Percentiles rank a stretch among this genome's conserved stretches.
Conservation (phyloP, 2,888 invertebrate genomes). For the Eupelmus urozonus region DNA sequence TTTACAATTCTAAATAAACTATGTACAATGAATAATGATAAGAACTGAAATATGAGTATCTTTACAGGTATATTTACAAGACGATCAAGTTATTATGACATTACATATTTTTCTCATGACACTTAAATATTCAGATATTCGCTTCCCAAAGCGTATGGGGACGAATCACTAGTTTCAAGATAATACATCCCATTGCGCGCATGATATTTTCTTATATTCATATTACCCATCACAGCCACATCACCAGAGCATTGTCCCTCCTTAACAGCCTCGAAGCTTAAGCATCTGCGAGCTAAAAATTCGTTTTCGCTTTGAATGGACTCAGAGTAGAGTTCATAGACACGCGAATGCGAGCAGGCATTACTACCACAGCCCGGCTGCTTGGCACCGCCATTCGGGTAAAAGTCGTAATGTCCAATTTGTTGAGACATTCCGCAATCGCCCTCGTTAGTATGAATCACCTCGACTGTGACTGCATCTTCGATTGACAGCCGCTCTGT, state of each 20-base stretch:
- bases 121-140: neutral
- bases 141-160: slow-evolving; percentile 39
- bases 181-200: slow-evolving; percentile 34
- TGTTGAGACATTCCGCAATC: slow-evolving; percentile 68
- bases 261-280: neutral
- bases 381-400: slow-evolving; percentile 72
- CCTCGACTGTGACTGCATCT: slow-evolving; percentile 74
- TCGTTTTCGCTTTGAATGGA: slow-evolving; percentile 65
- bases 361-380: slow-evolving; percentile 70
- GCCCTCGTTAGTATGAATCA: slow-evolving; percentile 74
- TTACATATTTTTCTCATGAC: neutral
- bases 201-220: too few species aligned
- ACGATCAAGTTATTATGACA: too few species aligned
- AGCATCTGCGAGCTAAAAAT: slow-evolving; percentile 63
- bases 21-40: neutral
- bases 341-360: slow-evolving; percentile 70
- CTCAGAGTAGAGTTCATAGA: slow-evolving; percentile 70
- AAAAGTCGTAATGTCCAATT: slow-evolving; percentile 74
- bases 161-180: slow-evolving; percentile 29
- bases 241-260: slow-evolving; percentile 49
- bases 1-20: slow-evolving; percentile 1
- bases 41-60: neutral
- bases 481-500: slow-evolving; percentile 67
- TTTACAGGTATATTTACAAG: neutral
- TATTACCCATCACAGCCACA: slow-evolving; percentile 47